Evolutionary conservation across 1,140 invertebrate species (phyloP).

Genomic region (Brevipalpus yothersi): DNA sequence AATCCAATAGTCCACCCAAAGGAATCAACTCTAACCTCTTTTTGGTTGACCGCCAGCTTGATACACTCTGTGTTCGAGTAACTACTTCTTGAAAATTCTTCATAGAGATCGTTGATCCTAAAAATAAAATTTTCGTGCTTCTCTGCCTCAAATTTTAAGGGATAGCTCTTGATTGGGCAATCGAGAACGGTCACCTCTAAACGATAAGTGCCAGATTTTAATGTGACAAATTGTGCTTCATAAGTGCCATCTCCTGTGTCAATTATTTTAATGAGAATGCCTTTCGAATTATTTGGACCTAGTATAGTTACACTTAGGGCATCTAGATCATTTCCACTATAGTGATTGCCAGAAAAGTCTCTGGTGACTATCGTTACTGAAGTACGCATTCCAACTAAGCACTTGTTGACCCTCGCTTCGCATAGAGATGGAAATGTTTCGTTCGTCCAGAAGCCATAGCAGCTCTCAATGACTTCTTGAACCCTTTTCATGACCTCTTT

Average conservation of each 20-base stretch:
- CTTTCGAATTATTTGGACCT: constrained; percentile 15
- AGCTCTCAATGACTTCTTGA: constrained; percentile 19
- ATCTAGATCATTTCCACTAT: constrained; percentile 56
- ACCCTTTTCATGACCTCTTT: constrained; percentile 23
- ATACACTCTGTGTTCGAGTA: no score
- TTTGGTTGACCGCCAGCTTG: no score
- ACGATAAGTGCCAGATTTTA: constrained; percentile 29
- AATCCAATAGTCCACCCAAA: no score
- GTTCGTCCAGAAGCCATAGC: constrained; percentile 40
- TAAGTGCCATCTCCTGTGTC: constrained; percentile 62
- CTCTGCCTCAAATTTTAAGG: no score
- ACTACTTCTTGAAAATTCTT: no score
- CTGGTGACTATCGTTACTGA: constrained; percentile 39
- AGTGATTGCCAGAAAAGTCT: constrained; percentile 55
- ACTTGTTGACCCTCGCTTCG: constrained; percentile 17
- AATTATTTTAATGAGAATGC: constrained; percentile 26
- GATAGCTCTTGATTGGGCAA: constrained; percentile 53
- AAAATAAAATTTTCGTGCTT: no score
- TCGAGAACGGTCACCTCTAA: constrained; percentile 56
- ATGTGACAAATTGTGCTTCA: no score
- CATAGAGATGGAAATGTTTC: constrained; percentile 54
- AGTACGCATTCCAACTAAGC: constrained; percentile 36
- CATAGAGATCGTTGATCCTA: no score
- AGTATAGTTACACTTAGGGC: constrained; percentile 37
- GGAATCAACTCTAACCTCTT: no score